These are phyloP conservation scores for Leptopilina boulardi DNA, from an alignment of 1,140 invertebrate species.

Conservation along the genomic window DNA sequence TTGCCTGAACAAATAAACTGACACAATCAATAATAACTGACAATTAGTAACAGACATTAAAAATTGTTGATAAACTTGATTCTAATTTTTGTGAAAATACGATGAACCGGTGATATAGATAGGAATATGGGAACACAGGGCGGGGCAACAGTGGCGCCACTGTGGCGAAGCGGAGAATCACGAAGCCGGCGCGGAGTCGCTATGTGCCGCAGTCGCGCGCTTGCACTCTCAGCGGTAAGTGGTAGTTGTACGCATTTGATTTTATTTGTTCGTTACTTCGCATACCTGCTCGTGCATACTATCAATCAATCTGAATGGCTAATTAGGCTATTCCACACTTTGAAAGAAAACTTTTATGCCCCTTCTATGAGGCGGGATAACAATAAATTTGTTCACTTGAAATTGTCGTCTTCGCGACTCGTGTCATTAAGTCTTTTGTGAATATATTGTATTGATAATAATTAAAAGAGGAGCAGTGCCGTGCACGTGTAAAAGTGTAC, in stretches of 20 bases:
- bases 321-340: conserved; percentile 13
- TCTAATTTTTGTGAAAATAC: too few species aligned
- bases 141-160: conserved; percentile 47
- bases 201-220: conserved; percentile 71
- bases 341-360: background rate
- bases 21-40: too few species aligned
- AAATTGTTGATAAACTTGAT: too few species aligned
- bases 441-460: conserved; percentile 41
- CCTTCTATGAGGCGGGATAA: background rate
- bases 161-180: conserved; percentile 50
- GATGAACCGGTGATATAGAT: background rate
- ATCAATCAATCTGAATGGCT: conserved; percentile 23
- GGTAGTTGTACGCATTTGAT: conserved; percentile 56
- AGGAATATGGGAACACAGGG: background rate
- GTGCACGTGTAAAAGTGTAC: conserved; percentile 63
- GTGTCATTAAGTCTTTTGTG: conserved; percentile 42
- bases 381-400: conserved; percentile 28
- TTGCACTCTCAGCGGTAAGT: conserved; percentile 73
- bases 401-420: conserved; percentile 43
- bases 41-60: too few species aligned
- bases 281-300: conserved; percentile 25
- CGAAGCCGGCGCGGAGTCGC: conserved; percentile 66
- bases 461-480: conserved; percentile 51
- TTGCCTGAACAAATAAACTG: too few species aligned
- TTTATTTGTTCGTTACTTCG: conserved; percentile 54